These are phyloP conservation scores for Cricetomys ansorgei DNA, from an alignment of 2,113 vertebrate genomes.

Conservation along the genomic window DNA sequence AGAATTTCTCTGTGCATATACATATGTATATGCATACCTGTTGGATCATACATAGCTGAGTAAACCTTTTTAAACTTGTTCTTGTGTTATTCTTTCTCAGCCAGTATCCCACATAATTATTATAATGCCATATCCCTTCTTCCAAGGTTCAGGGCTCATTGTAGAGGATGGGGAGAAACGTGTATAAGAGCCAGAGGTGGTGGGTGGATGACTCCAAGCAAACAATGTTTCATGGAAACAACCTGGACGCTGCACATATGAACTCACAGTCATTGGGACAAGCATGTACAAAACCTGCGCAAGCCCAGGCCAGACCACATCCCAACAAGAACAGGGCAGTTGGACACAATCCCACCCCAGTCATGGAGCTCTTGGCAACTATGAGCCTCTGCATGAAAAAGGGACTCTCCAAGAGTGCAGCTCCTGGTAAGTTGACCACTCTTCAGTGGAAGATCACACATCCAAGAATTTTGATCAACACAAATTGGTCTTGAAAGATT, in stretches of 20 bases:
- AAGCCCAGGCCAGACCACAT: background rate
- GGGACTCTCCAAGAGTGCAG: background rate
- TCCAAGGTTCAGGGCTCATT: background rate
- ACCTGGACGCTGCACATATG: background rate
- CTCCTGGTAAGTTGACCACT: background rate
- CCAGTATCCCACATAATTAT: background rate
- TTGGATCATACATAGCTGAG: background rate
- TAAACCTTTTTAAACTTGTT: background rate
- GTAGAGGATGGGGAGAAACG: background rate
- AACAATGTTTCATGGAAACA: too few species aligned
- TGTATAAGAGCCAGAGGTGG: too few species aligned
- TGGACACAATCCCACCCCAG: background rate
- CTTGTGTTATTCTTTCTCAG: constrained; percentile 28
- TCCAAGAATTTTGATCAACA: background rate
- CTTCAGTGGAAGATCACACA: background rate
- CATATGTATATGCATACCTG: background rate
- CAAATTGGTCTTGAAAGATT: background rate
- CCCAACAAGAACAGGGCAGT: background rate
- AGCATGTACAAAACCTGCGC: background rate
- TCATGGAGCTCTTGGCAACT: background rate
- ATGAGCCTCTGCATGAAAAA: background rate
- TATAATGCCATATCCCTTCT: background rate
- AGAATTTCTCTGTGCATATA: background rate
- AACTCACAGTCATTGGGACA: background rate
- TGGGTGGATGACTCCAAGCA: background rate